phyloP scores from a whole-genome alignment of 2,797 vertebrate species.

The Taeniopygia guttata region DNA sequence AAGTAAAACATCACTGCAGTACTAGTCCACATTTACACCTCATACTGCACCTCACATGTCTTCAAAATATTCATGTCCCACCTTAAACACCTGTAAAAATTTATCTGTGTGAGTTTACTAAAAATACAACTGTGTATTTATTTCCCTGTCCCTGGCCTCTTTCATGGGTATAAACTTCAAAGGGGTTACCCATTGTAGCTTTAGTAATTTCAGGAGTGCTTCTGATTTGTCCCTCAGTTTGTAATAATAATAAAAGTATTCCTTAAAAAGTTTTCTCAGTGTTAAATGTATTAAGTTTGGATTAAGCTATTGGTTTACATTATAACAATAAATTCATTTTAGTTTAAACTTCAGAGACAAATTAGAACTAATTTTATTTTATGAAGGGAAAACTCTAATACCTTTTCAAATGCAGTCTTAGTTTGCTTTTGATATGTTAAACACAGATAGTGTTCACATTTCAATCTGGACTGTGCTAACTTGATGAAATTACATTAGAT shows the following conservation, averaged over 20 bases:
- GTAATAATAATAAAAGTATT: neutral
- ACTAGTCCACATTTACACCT: neutral
- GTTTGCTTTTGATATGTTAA: slow-evolving; percentile 42
- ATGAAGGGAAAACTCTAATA: slow-evolving; percentile 16
- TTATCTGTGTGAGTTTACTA: neutral
- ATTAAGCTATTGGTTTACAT: neutral
- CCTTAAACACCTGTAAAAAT: neutral
- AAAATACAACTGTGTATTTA: neutral
- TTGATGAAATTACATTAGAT: slow-evolving; percentile 2
- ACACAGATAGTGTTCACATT: slow-evolving; percentile 10
- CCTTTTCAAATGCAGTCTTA: slow-evolving; percentile 32
- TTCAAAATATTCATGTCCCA: neutral
- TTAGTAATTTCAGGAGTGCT: neutral
- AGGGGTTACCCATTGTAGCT: neutral
- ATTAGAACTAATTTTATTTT: slow-evolving; percentile 36
- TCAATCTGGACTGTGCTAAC: slow-evolving; percentile 9
- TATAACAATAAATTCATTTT: neutral
- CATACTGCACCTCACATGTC: neutral
- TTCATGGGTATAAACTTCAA: neutral
- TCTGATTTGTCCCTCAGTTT: neutral
- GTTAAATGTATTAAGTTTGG: neutral
- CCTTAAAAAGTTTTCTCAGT: neutral
- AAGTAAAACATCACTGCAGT: neutral
- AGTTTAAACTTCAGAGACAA: slow-evolving; percentile 9
- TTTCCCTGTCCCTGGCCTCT: neutral